Evolutionary conservation across 2,797 vertebrate species (phyloP).

Genomic region (Australoheros facetus): DNA sequence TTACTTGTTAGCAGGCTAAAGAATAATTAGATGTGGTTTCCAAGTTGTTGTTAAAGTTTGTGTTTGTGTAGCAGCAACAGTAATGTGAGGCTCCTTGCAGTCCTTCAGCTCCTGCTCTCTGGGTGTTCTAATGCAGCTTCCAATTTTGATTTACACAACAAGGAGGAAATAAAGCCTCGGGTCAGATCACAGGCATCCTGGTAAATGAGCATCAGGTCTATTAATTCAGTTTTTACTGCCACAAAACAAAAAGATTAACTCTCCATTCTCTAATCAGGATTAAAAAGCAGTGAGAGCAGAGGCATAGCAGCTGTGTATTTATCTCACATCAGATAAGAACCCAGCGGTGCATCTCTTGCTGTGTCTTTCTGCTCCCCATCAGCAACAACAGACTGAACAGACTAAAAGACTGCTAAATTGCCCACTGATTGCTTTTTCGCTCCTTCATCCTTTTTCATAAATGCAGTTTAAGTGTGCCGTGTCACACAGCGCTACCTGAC

Average conservation of each 20-base stretch:
- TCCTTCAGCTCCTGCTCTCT: slow-evolving; percentile 11
- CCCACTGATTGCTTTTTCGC: slow-evolving; percentile 34
- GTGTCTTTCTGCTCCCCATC: slow-evolving; percentile 3
- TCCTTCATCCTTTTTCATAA: slow-evolving; percentile 34
- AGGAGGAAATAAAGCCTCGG: slow-evolving; percentile 4
- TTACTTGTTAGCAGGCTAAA: slow-evolving; percentile 13
- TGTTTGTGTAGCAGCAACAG: slow-evolving; percentile 49
- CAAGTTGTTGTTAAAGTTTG: slow-evolving; percentile 36
- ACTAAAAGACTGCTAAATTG: slow-evolving; percentile 31
- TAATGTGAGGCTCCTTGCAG: slow-evolving; percentile 14
- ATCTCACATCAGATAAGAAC: slow-evolving; percentile 16
- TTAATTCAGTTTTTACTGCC: slow-evolving; percentile 8
- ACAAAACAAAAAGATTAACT: neutral
- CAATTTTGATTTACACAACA: neutral
- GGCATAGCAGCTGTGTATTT: neutral
- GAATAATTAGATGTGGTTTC: slow-evolving; percentile 26
- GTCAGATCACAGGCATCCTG: neutral
- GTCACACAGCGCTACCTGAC: slow-evolving; percentile 31
- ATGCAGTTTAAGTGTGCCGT: slow-evolving; percentile 22
- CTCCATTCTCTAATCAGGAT: neutral
- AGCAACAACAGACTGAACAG: slow-evolving; percentile 5
- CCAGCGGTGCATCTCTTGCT: neutral
- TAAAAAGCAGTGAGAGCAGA: slow-evolving; percentile 9
- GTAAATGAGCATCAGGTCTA: slow-evolving; percentile 1
- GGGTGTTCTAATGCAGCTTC: slow-evolving; percentile 14